Evolutionary conservation across 2,888 invertebrate species (phyloP), one percentile per base, ranked within the genome.

Genomic region (Mechanitis mazaeus): DNA sequence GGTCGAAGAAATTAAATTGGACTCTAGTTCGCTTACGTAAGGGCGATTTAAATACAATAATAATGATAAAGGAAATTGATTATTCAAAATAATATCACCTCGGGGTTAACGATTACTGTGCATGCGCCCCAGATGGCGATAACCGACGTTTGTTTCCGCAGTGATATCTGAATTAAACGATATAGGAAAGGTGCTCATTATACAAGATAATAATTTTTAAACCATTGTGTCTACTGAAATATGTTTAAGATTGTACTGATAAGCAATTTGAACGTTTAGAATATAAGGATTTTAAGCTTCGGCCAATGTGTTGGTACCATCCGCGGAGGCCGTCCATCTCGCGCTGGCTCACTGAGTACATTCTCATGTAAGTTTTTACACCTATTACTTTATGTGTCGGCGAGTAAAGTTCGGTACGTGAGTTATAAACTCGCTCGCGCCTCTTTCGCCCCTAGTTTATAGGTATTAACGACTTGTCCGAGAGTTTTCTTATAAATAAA

Each of bases 401-500:
- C 89, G 83, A 87, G 90, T 90, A 89, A 90, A 90, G 90, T 90
- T 90, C 87, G 89, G 89, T 88, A 90, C 90, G 90, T 90, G 90
- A 90, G 90, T 89, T 90, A 90, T 90, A 90, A 90, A 90, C 89
- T 87, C 87, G 85, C 87, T 83, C 86, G 88, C 86, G 88, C 87
- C 88, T 87, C 87, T 88, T 86, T 87, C 87, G 88, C 88, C 88
- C 89, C 89, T 90, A 89, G 90, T 90, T 90, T 90, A 90, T 90
- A 90, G 89, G 90, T 90, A 90, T 90, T 90, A 90, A 90, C 90
- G 90, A 87, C 90, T 88, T 90, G 90, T 90, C 90, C 89, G 85
- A 90, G 90, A 89, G 89, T 90, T 90, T 90, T 90, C 90, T 90
- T 90, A 90, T 90, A 90, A 90, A 90, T 90, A 90, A 90, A 90